phyloP scores from a whole-genome alignment of 2,797 vertebrate genomes.

The Tachyglossus aculeatus region DNA sequence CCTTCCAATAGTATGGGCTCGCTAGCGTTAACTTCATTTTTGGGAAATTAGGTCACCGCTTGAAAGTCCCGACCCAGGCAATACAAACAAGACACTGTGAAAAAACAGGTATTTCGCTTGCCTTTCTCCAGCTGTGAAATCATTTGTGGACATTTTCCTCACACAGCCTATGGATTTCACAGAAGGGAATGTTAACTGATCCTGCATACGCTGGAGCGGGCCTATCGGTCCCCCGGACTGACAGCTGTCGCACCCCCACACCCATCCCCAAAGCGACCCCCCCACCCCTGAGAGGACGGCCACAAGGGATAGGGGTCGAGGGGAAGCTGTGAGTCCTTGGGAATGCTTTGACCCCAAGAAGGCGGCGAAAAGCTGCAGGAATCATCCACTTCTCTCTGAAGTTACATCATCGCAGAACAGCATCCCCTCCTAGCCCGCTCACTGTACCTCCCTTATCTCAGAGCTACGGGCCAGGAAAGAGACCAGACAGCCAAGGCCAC shows the following conservation, averaged over 20 bases:
- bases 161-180: conserved; percentile 29
- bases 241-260: too few relatives aligned
- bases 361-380: too few relatives aligned
- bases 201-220: conserved; percentile 1
- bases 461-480: conserved; percentile 52
- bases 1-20: conserved; percentile 11
- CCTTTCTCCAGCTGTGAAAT: conserved; percentile 17
- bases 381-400: conserved; percentile 44
- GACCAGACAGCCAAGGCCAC: conserved; percentile 51
- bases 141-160: conserved; percentile 28
- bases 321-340: too few relatives aligned
- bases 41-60: neutral
- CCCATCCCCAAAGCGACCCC: too few relatives aligned
- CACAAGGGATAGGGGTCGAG: too few relatives aligned
- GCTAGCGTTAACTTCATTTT: conserved; percentile 7
- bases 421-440: conserved; percentile 5
- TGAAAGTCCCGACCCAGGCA: conserved; percentile 15
- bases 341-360: too few relatives aligned
- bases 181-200: conserved; percentile 45
- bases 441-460: conserved; percentile 35
- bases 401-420: conserved; percentile 42
- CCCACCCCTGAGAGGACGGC: too few relatives aligned
- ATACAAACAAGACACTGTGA: conserved; percentile 23
- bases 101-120: neutral
- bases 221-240: conserved; percentile 26